Base-by-base conservation (phyloP, 2,888 invertebrate genomes). In the Lycocerus yunnanus region DNA sequence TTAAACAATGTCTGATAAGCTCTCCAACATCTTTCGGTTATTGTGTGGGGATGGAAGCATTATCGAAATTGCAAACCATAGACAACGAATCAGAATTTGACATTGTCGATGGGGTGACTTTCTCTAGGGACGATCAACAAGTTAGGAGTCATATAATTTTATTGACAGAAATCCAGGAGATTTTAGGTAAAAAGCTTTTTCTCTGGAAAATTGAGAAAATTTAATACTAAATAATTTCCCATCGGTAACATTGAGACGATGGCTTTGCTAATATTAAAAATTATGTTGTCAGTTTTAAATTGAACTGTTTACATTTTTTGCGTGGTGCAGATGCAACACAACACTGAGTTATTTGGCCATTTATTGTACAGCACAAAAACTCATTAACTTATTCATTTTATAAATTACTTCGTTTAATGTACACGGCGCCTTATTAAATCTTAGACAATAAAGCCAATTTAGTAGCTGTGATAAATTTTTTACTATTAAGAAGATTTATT, bases 91-190 rank as follows among this genome's bases (percentile, higher is more conserved):
- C 93, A 8, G 89, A 92, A 15, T 91, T 93, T 75, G 91, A 91
- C 80, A 87, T 94, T 72, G 90, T 92, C 0, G 89, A 89, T 27
- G 93, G 92, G 13, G 87, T 94, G 2, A 89, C 90, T 13, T 89
- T 93, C 78, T 90, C 90, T 0, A 90, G 91, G 81, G 91, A 92
- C 82, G 91, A 91, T 20, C 90, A 91, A 71, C 89, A 92, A 67
- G 90, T 90, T 13, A 89, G 94, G 92, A 93, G 75, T 88, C 92
- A 74, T 89, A 91, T 68, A 92, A 91, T 83, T 90, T 92, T 76
- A 88, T 92, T 78, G 93, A 94, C 81, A 92, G 92, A 77, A 93
- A 94, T 87, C 94, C 94, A 0, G 90, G 91, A 83, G 92, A 93
- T 87, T 92, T 93, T 76, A 90, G 93, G 90, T 93, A 89, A 83